These are phyloP conservation scores for Hylomyscus alleni DNA, from an alignment of 2,797 vertebrate species.

Conservation along the genomic window DNA sequence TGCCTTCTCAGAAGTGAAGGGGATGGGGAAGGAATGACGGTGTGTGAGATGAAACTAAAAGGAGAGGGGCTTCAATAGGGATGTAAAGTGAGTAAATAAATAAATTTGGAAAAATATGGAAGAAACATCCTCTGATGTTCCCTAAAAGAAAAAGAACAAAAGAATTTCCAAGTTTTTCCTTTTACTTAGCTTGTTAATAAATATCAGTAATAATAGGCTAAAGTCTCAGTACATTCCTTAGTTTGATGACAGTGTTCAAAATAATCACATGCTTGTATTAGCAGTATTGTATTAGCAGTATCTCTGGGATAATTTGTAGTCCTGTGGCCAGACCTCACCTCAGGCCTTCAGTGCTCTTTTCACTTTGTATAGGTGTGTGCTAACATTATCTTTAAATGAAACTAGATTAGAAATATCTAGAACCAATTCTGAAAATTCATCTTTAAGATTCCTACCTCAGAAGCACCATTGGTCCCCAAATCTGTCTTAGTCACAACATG, in stretches of 20 bases:
- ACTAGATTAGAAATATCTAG: background rate
- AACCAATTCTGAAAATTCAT: background rate
- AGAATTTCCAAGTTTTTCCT: background rate
- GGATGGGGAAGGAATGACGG: background rate
- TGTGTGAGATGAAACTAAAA: background rate
- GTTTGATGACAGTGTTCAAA: background rate
- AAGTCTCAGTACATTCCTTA: background rate
- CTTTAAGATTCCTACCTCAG: background rate
- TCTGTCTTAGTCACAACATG: background rate
- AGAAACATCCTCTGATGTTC: background rate
- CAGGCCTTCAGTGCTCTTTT: background rate
- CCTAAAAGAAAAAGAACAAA: background rate
- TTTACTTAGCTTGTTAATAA: background rate
- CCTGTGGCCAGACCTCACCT: background rate
- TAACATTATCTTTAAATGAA: background rate
- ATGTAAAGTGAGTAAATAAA: background rate
- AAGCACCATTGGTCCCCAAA: background rate
- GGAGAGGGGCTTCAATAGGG: background rate
- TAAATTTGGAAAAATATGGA: background rate
- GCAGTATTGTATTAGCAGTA: background rate
- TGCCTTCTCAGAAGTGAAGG: background rate
- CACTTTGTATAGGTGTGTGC: background rate
- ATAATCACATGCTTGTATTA: background rate
- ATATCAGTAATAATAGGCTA: background rate
- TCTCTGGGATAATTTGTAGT: background rate